phyloP scores from a whole-genome alignment of 2,797 vertebrate genomes.

The Bovichtus variegatus region DNA sequence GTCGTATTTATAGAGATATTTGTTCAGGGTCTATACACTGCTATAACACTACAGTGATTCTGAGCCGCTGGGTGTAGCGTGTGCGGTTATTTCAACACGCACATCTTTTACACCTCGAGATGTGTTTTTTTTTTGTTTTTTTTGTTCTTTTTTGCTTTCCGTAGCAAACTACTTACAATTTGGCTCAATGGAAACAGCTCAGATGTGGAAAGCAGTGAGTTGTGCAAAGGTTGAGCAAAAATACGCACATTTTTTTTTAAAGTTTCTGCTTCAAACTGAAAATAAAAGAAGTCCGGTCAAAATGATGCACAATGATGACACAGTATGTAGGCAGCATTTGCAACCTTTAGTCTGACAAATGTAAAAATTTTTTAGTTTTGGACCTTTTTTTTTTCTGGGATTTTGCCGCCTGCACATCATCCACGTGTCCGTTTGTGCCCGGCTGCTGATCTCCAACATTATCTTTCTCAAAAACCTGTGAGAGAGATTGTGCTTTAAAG shows the following conservation, averaged over 20 bases:
- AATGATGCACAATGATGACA: constrained; percentile 7
- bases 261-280: constrained; percentile 81
- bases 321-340: constrained; percentile 1
- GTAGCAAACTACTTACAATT: constrained; percentile 85
- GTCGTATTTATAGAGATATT: constrained; percentile 97
- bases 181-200: constrained; percentile 85
- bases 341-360: constrained; percentile 25
- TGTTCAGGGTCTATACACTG: constrained; percentile 96
- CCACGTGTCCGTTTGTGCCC: constrained; percentile 23
- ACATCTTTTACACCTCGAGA: constrained; percentile 32
- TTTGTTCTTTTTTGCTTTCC: constrained; percentile 34
- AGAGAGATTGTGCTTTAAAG: constrained; percentile 69
- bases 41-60: constrained; percentile 95
- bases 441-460: constrained; percentile 24
- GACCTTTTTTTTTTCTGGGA: background rate
- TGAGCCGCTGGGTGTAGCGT: constrained; percentile 83
- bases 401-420: background rate
- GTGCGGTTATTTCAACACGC: constrained; percentile 38
- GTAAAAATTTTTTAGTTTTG: constrained; percentile 3
- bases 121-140: no score
- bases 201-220: constrained; percentile 86
- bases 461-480: constrained; percentile 38
- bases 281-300: constrained; percentile 48
- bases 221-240: constrained; percentile 86
- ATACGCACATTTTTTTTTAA: constrained; percentile 80